Evolutionary conservation across 2,888 invertebrate genomes (phyloP).

Genomic region (Nomada ferruginata): DNA sequence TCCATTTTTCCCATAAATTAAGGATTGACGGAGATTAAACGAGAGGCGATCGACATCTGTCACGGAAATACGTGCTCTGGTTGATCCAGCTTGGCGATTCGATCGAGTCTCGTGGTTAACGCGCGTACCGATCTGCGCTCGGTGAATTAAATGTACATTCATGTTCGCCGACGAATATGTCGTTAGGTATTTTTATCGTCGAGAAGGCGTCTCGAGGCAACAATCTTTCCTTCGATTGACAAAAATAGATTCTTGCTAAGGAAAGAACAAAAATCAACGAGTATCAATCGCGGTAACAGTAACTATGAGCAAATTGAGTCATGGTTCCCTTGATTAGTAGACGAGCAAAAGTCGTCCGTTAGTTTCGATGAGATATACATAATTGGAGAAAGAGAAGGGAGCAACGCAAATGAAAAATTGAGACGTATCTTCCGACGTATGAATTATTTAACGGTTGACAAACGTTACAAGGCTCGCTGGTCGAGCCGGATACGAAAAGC

Average conservation of each 20-base stretch:
- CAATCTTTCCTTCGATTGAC: background rate
- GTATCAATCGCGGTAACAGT: background rate
- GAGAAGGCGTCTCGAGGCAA: conserved; percentile 32
- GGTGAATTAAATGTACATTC: conserved; percentile 13
- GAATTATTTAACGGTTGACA: conserved; percentile 58
- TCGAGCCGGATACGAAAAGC: conserved; percentile 71
- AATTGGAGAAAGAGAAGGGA: background rate
- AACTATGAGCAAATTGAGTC: background rate
- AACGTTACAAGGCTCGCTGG: conserved; percentile 78
- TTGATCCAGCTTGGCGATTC: conserved; percentile 81
- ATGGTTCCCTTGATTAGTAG: background rate
- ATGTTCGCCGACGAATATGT: conserved; percentile 20
- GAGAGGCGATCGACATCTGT: conserved; percentile 73
- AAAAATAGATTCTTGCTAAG: background rate
- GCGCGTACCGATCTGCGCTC: conserved; percentile 35
- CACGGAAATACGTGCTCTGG: conserved; percentile 66
- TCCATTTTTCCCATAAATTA: conserved; percentile 73
- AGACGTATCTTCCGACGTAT: conserved; percentile 42
- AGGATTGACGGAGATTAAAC: conserved; percentile 43
- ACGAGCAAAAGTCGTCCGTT: background rate
- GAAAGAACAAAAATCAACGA: background rate
- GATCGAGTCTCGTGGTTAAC: conserved; percentile 75
- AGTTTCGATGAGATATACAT: background rate
- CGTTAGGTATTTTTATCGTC: conserved; percentile 40
- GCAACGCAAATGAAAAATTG: background rate